phyloP scores from a whole-genome alignment of 1,140 invertebrate genomes.

The Samia ricini region DNA sequence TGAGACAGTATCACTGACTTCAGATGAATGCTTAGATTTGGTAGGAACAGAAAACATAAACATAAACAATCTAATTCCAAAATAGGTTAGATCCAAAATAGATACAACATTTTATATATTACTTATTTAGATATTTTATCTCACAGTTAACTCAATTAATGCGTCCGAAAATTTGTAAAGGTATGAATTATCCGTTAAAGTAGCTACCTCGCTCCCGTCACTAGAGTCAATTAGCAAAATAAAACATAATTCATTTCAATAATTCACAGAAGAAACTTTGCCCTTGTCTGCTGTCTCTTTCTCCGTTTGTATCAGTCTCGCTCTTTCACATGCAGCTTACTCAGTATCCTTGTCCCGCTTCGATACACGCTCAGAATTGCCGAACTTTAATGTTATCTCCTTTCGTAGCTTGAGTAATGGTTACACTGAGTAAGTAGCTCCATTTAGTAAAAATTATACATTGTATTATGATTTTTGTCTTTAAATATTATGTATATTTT shows the following conservation, averaged over 20 bases:
- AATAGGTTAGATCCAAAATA: no score
- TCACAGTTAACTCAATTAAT: slow-evolving; percentile 28
- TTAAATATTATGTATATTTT: no score
- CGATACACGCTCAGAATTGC: slow-evolving; percentile 41
- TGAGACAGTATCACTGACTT: no score
- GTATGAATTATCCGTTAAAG: slow-evolving; percentile 33
- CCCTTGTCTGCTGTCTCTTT: slow-evolving; percentile 31
- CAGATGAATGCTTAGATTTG: no score
- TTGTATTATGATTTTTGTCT: not conserved
- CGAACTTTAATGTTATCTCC: slow-evolving; percentile 59
- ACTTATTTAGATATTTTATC: no score
- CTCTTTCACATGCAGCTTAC: not conserved
- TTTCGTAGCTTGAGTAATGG: slow-evolving; percentile 48
- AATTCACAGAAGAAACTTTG: slow-evolving; percentile 58
- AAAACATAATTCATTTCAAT: slow-evolving; percentile 67
- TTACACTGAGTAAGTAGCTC: slow-evolving; percentile 17
- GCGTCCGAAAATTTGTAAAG: slow-evolving; percentile 26
- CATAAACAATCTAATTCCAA: no score
- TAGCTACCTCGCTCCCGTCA: slow-evolving; percentile 15
- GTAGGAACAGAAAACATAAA: no score
- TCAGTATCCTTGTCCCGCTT: slow-evolving; percentile 37
- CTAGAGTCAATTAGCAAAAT: slow-evolving; percentile 58
- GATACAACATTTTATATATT: no score
- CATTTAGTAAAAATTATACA: not conserved
- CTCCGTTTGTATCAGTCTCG: slow-evolving; percentile 9